Evolutionary conservation across 2,113 vertebrate genomes (phyloP), one percentile per base, ranked within the genome.

Genomic region (Mellivora capensis): DNA sequence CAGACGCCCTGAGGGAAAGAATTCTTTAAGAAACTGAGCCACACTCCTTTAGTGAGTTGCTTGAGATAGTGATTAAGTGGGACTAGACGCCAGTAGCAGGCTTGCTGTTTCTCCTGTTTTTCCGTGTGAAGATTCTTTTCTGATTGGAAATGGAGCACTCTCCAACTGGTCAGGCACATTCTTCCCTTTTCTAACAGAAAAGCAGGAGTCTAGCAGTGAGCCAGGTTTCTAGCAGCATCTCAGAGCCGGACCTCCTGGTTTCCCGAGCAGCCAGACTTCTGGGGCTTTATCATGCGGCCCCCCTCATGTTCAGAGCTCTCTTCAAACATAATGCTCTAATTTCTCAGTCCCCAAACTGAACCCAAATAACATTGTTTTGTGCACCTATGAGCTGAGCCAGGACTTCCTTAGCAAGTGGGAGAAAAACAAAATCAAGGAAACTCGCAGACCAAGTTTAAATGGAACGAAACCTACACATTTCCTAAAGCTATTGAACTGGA

Each of bases 391-490:
- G 27, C n/a, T 18, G 39, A 95, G 42, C 25, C 34, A 84, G 34
- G 52, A 90, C n/a, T 85, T 90, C 42, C 81, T 94, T 64, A 47
- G 72, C 34, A 52, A 92, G 47, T 72, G 54, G 44, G 34, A 69
- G 61, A 87, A 96, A 96, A 96, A 77, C 23, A 59, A 90, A 89
- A 89, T 54, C 29, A 82, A 90, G 94, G 74, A 95, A 71, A 57
- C 39, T 54, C 25, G 42, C 39, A 74, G 62, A 92, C 6, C 20
- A 10, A 94, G 94, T 96, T 88, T 37, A 82, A 93, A 74, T 17
- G 49, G 64, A 93, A 96, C 0, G 9, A 96, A 97, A 59, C 31
- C 87, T 59, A 94, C 27, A 96, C 76, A 31, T 86, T 96, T 96
- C 79, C 76, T 88, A 44, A 80, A 95, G 80, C 72, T 27, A 61